Percentiles rank a stretch among this genome's conserved stretches.
These are phyloP conservation scores for Fistularia tabacaria DNA, from an alignment of 2,797 vertebrate species.

Conservation along the genomic window DNA sequence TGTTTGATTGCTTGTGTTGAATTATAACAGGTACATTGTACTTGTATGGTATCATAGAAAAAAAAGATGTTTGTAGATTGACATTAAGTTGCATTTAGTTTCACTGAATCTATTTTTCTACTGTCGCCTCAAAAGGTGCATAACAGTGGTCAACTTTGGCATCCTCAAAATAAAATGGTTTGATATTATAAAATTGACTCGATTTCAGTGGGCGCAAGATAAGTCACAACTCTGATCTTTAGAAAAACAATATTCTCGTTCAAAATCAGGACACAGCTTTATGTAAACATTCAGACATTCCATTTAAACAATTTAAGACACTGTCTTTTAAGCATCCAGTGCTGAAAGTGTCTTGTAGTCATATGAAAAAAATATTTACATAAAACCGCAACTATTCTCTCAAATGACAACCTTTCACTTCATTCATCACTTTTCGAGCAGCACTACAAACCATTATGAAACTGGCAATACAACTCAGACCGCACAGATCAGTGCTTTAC, in stretches of 20 bases:
- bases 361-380: not conserved
- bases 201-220: slow-evolving; percentile 13
- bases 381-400: slow-evolving; percentile 6
- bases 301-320: not conserved
- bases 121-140: slow-evolving; percentile 74
- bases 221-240: not conserved
- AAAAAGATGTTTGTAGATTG: slow-evolving; percentile 71
- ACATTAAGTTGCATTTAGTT: slow-evolving; percentile 76
- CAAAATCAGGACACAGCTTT: slow-evolving; percentile 7
- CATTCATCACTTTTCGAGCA: not conserved
- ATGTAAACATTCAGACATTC: slow-evolving; percentile 11
- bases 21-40: slow-evolving; percentile 69
- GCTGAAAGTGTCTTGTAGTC: slow-evolving; percentile 8
- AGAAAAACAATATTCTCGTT: slow-evolving; percentile 3
- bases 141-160: slow-evolving; percentile 73
- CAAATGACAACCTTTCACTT: slow-evolving; percentile 25
- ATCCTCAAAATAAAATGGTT: slow-evolving; percentile 78
- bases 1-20: slow-evolving; percentile 67
- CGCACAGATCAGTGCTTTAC: too few relatives aligned
- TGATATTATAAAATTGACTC: slow-evolving; percentile 57
- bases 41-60: slow-evolving; percentile 67
- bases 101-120: slow-evolving; percentile 83
- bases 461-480: not conserved
- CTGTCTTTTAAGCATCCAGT: slow-evolving; percentile 12
- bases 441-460: not conserved